Evolutionary conservation across 2,888 invertebrate species (phyloP).

Genomic region (Abrostola triplasia): DNA sequence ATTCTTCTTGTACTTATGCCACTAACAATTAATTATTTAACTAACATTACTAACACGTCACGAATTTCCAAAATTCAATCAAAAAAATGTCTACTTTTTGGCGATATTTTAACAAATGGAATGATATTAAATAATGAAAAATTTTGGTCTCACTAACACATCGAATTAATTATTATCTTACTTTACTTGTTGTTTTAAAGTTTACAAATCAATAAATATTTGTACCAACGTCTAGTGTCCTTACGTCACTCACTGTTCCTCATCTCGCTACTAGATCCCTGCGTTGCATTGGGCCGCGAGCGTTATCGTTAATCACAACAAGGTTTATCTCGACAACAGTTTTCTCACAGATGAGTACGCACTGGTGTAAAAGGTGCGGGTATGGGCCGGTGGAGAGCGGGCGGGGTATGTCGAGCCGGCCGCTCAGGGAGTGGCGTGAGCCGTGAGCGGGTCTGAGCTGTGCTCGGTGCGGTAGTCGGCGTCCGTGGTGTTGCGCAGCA

Average conservation of each 20-base stretch:
- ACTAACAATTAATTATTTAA: slow-evolving; percentile 32
- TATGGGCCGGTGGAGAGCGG: slow-evolving; percentile 9
- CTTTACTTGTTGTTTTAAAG: slow-evolving; percentile 31
- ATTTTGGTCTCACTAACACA: slow-evolving; percentile 54
- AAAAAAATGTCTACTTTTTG: slow-evolving; percentile 46
- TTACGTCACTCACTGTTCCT: slow-evolving; percentile 4
- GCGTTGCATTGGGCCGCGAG: no score
- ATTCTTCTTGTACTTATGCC: slow-evolving; percentile 43
- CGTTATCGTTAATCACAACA: no score
- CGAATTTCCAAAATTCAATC: slow-evolving; percentile 48
- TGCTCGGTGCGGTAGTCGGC: slow-evolving; percentile 27
- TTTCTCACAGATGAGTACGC: no score
- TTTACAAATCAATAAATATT: slow-evolving; percentile 45
- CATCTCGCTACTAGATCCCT: no score
- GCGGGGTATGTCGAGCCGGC: neutral
- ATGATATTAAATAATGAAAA: slow-evolving; percentile 40
- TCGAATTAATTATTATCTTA: slow-evolving; percentile 36
- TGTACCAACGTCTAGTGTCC: slow-evolving; percentile 16
- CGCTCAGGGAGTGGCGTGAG: slow-evolving; percentile 9
- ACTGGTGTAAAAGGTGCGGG: no score
- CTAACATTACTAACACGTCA: slow-evolving; percentile 22
- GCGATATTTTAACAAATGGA: slow-evolving; percentile 48
- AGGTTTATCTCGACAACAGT: no score
- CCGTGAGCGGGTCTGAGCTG: slow-evolving; percentile 27
- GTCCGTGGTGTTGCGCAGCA: slow-evolving; percentile 37